These are phyloP conservation scores for Lasioglossum baleicum DNA, from an alignment of 1,140 invertebrate genomes.

Conservation along the genomic window DNA sequence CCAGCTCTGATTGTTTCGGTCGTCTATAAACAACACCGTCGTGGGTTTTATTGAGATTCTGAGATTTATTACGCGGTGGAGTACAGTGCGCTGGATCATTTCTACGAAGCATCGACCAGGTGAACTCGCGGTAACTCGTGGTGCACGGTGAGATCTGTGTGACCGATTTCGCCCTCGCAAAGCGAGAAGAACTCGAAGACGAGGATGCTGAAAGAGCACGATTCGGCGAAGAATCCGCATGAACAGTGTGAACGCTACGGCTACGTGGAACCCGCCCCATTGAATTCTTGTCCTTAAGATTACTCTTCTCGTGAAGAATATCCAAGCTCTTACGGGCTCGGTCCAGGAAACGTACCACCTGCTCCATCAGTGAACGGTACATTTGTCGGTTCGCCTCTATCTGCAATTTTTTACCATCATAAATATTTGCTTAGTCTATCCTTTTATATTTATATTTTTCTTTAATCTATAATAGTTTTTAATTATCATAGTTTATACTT, in stretches of 20 bases:
- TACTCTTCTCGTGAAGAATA: conserved; percentile 73
- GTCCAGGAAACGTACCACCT: conserved; percentile 88
- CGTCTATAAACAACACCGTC: conserved; percentile 67
- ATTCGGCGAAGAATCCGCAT: conserved; percentile 39
- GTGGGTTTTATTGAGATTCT: conserved; percentile 64
- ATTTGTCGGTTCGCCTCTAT: conserved; percentile 88
- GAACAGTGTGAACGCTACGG: conserved; percentile 78
- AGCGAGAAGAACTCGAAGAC: conserved; percentile 62
- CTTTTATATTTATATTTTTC: no score
- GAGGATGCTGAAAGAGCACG: conserved; percentile 44
- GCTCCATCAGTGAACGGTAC: conserved; percentile 89
- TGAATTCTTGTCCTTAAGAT: conserved; percentile 63
- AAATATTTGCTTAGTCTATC: no score
- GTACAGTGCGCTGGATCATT: conserved; percentile 70
- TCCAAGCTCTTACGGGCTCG: conserved; percentile 85
- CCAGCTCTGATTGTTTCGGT: conserved; percentile 66
- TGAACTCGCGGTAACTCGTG: conserved; percentile 68
- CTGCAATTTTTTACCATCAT: conserved; percentile 77
- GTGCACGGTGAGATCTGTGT: conserved; percentile 72
- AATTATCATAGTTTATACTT: no score
- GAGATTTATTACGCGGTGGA: conserved; percentile 61
- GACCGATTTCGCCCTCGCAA: conserved; percentile 75
- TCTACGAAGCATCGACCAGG: conserved; percentile 75
- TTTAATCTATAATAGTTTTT: no score
- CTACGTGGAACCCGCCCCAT: conserved; percentile 73